Evolutionary conservation across 1,140 invertebrate species (phyloP).

Genomic region (Rhizoglyphus robini): DNA sequence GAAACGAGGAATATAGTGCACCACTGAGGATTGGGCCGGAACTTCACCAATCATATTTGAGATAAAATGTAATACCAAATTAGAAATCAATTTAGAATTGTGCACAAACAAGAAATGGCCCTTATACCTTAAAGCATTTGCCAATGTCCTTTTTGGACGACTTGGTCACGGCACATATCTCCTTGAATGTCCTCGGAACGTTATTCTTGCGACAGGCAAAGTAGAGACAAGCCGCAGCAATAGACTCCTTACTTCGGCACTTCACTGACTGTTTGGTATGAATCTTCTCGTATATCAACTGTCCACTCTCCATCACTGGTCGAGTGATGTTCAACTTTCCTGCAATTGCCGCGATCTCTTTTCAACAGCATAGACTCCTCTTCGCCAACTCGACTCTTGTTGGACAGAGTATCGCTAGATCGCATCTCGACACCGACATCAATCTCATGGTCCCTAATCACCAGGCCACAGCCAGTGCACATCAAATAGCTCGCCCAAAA

Average conservation of each 20-base stretch:
- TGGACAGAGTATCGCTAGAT: neutral
- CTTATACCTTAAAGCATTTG: conserved; percentile 93
- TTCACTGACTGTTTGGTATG: conserved; percentile 91
- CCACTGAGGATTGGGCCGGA: too few relatives aligned
- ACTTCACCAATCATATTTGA: neutral
- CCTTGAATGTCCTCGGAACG: too few relatives aligned
- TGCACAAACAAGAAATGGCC: conserved; percentile 53
- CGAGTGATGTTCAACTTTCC: neutral
- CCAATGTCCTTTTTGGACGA: conserved; percentile 74
- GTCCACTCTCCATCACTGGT: neutral
- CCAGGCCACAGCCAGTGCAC: conserved; percentile 1
- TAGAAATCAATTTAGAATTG: neutral
- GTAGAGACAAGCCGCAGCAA: too few relatives aligned
- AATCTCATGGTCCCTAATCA: neutral
- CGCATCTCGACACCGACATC: conserved; percentile 2
- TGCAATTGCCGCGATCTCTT: conserved; percentile 3
- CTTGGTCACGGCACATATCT: conserved; percentile 22
- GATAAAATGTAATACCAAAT: neutral
- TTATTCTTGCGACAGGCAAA: too few relatives aligned
- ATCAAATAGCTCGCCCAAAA: neutral
- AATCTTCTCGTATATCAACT: conserved; percentile 79
- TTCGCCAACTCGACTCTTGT: too few relatives aligned
- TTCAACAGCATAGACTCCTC: too few relatives aligned
- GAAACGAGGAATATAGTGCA: too few relatives aligned
- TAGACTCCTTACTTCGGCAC: conserved; percentile 88